Evolutionary conservation across 2,888 invertebrate species (phyloP).

Genomic region (Herminia tarsipennalis): DNA sequence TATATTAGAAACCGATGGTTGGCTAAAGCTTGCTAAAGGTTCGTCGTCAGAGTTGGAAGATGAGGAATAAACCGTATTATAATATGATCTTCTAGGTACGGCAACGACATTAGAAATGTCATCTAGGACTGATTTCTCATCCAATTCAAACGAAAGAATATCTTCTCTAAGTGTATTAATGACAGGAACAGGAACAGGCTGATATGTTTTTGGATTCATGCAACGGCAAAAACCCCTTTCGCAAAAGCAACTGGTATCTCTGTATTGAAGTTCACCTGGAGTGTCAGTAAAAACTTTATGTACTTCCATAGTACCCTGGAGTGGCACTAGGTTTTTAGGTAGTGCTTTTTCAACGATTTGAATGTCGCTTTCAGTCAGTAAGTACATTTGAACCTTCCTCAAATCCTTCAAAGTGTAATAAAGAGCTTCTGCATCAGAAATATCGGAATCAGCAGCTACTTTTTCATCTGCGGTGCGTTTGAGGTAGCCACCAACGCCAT

Average conservation of each 20-base stretch:
- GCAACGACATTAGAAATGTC: constrained; percentile 1
- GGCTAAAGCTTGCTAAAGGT: too few species aligned
- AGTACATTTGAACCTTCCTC: background rate
- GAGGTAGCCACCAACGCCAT: constrained; percentile 1
- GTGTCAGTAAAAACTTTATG: constrained; percentile 6
- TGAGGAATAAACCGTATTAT: constrained; percentile 2
- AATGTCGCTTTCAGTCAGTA: background rate
- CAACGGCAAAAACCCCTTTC: constrained; percentile 3
- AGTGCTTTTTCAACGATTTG: background rate
- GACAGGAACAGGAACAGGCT: constrained; percentile 1
- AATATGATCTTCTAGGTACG: constrained; percentile 1
- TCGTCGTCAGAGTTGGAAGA: constrained; percentile 3
- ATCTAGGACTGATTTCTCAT: background rate
- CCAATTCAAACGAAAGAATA: background rate
- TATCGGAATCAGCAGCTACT: constrained; percentile 1
- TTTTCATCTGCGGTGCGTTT: background rate
- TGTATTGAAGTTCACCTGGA: background rate
- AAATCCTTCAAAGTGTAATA: background rate
- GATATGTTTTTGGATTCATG: constrained; percentile 5
- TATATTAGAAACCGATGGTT: constrained; percentile 5
- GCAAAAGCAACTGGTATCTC: constrained; percentile 9
- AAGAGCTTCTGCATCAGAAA: background rate
- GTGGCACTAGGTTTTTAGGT: constrained; percentile 1
- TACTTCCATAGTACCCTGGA: background rate
- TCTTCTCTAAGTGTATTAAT: background rate